Base-by-base conservation (phyloP, 1,140 invertebrate species). In the roundworm (Caenorhabditis elegans) region DNA sequence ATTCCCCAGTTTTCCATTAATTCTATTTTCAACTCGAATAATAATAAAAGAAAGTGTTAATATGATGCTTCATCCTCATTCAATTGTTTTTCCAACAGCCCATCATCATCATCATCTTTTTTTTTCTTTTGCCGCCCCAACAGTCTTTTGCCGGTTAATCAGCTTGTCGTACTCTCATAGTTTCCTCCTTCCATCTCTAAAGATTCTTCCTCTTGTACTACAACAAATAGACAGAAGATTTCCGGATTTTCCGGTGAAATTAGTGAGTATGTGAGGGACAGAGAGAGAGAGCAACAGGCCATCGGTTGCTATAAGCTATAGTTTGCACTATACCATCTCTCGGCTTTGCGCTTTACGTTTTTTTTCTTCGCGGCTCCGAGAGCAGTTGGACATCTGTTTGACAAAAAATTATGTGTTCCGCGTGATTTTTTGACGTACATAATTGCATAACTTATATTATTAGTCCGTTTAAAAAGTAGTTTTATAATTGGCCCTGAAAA, bases 141-240 rank as follows among this genome's bases (percentile, higher is more conserved):
- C 60, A 70, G 60, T 70, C 34, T 19, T 24, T 70, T 39, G 17
- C 60, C 60, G 60, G 60, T 77, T 77, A 51, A 77, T 77, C 75
- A 47, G 43, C 43, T 77, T 77, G 75, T 51, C 70, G 46, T 51
- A 77, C 75, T 47, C 75, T 47, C 75, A 47, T 48, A 77, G 43
- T 51, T 47, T 77, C 17, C 15, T 19, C 28, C n/a, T 19, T 10
- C 43, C 15, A 34, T 17, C 13, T 19, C 13, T 31, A 10, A 28
- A 5, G 28, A 36, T 28, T 39, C 28, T 39, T 49, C n/a, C 46
- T 78, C 49, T 78, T 13, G 15, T 60, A 53, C 26, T 36, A 55
- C 49, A 79, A 55, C 78, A 51, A 39, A 51, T 26, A 53, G 28
- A 39, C 31, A 51, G 34, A 26, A 79, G 36, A 60, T 48, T 53